Evolutionary conservation across 2,797 vertebrate species (phyloP).

Genomic region (Chelon labrosus): DNA sequence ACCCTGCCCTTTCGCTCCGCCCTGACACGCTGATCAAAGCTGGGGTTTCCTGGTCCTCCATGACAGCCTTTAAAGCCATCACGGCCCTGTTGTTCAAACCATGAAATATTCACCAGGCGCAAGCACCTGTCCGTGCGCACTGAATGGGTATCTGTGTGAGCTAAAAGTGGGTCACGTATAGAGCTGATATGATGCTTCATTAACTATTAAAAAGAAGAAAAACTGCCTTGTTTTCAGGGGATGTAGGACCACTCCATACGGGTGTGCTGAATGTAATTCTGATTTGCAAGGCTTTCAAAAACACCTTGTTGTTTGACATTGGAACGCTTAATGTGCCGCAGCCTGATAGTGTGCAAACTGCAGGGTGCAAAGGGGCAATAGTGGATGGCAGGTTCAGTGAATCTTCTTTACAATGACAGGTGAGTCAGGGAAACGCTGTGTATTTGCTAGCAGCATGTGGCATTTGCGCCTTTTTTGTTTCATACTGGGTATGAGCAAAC

Average conservation of each 20-base stretch:
- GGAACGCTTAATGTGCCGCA: neutral
- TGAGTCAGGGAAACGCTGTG: neutral
- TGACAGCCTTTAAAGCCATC: constrained; percentile 68
- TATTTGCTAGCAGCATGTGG: neutral
- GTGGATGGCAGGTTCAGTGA: constrained; percentile 10
- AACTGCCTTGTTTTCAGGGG: neutral
- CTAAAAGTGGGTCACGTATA: constrained; percentile 31
- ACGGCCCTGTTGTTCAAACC: constrained; percentile 60
- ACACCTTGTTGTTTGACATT: neutral
- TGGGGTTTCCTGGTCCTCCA: constrained; percentile 40
- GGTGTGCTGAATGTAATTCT: neutral
- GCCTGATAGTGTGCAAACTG: neutral
- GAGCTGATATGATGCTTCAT: constrained; percentile 8
- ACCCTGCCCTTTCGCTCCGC: constrained; percentile 51
- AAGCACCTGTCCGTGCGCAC: constrained; percentile 55
- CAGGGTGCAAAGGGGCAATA: neutral
- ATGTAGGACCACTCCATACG: neutral
- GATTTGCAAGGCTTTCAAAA: neutral
- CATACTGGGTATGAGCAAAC: neutral
- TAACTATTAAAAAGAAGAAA: neutral
- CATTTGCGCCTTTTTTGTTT: neutral
- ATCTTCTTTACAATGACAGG: neutral
- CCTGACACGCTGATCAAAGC: constrained; percentile 74
- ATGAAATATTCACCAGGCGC: constrained; percentile 77
- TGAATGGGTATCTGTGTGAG: constrained; percentile 15